Conservation (phyloP, 1,140 invertebrate genomes). For the Maniola jurtina region DNA sequence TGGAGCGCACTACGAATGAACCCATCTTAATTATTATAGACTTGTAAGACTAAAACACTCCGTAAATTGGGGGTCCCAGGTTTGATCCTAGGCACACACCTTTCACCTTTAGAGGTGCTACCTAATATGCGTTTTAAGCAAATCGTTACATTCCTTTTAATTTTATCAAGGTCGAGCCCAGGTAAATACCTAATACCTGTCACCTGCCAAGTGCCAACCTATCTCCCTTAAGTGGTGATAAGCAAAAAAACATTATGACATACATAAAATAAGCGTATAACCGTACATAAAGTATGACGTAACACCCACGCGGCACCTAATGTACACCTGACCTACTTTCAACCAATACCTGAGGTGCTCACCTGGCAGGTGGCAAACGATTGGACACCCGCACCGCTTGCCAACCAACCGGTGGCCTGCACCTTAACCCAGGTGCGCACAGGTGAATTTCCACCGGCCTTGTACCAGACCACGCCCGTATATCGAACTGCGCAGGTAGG, state of each 20-base stretch:
- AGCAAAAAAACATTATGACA: neutral
- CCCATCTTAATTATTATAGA: too few relatives aligned
- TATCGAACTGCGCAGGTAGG: conserved; percentile 75
- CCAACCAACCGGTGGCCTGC: conserved; percentile 48
- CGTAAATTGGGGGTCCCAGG: too few relatives aligned
- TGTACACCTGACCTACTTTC: conserved; percentile 43
- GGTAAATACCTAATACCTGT: too few relatives aligned
- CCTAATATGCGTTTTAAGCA: too few relatives aligned
- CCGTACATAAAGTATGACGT: conserved; percentile 23
- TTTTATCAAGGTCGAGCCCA: too few relatives aligned
- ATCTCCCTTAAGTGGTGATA: neutral
- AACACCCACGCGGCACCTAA: conserved; percentile 16
- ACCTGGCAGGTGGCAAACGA: conserved; percentile 41
- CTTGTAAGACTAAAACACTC: too few relatives aligned
- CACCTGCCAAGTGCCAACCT: neutral
- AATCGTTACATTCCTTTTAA: too few relatives aligned
- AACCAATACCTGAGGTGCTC: conserved; percentile 49
- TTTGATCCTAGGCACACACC: too few relatives aligned
- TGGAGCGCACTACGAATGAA: too few relatives aligned
- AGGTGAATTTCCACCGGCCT: conserved; percentile 50
- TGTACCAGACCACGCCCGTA: conserved; percentile 51
- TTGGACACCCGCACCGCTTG: conserved; percentile 28
- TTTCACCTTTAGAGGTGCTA: too few relatives aligned
- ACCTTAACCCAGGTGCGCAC: conserved; percentile 53
- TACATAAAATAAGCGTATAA: neutral